Percentiles rank a stretch among this genome's conserved stretches.
Conservation (phyloP, 2,888 invertebrate species). For the Actias luna region DNA sequence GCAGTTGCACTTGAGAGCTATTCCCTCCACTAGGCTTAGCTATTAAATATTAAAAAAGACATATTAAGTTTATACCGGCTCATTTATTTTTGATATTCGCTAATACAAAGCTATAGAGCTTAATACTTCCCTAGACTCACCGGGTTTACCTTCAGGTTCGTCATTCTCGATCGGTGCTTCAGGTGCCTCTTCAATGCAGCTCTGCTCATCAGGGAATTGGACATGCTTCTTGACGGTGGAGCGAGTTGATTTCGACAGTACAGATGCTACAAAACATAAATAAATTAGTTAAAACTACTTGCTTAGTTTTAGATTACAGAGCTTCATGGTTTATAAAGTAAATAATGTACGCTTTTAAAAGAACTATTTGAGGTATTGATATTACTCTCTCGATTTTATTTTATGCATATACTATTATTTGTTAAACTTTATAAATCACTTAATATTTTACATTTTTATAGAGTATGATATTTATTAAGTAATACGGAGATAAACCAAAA, state of each 20-base stretch:
- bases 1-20: no score
- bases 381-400: background rate
- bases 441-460: background rate
- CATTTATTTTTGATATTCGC: background rate
- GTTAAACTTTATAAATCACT: background rate
- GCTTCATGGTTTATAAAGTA: background rate
- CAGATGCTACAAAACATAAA: constrained; percentile 56
- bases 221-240: constrained; percentile 85
- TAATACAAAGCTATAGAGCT: background rate
- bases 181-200: constrained; percentile 64
- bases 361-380: background rate
- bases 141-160: constrained; percentile 50
- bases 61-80: no score
- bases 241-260: constrained; percentile 66
- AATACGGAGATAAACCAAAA: background rate
- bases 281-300: background rate
- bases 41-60: no score
- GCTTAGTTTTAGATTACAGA: background rate
- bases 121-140: constrained; percentile 38
- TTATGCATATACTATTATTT: background rate
- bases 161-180: constrained; percentile 40
- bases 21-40: no score
- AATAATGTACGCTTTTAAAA: background rate
- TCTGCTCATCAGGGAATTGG: constrained; percentile 84
- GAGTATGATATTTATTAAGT: background rate